Base-by-base conservation (phyloP, 30 jellyfish, hydroid and myxozoan species). In the Turritopsis dohrnii region DNA sequence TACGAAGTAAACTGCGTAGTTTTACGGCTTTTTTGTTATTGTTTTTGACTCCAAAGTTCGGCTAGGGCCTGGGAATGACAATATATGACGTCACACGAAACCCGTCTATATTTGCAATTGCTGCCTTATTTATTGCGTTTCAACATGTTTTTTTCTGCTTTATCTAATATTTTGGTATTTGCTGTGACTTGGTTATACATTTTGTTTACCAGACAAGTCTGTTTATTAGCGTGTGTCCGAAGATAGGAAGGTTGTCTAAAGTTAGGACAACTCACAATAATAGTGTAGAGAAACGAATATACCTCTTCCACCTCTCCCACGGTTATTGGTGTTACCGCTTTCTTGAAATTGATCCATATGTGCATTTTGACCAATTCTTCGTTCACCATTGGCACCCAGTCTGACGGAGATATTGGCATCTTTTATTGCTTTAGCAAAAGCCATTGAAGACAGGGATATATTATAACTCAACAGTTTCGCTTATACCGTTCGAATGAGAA, bases 361-460 rank as follows among this genome's bases (percentile, higher is more conserved):
- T 28, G 94, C 93, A 73, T 82, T 85, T 28, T 90, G 88, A 20
- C 93, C 96, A 74, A 89, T 28, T 23, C 54, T 66, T 30, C 96
- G 72, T 16, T 90, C 52, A 0, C 96, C 96, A 80, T 84, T 82
- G 26, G 85, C 66, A 19, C 79, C 69, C 52, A 88, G 76, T 41
- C 90, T 89, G 29, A 89, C 93, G 3, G 96, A 89, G 71, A 89
- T 29, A 53, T 85, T 82, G 4, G 96, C 96, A 21, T 85, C 96
- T 19, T 54, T 84, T 23, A 89, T 83, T 28, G 96, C 96, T 69
- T 85, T 89, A 71, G 65, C 65, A 84, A 89, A 89, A 4, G 73
- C 85, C 60, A 41, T 41, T 41, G 5, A n/a, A n/a, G n/a, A n/a
- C 13, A 41, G 13, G 9, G 60, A 41, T 41, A 41, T 13, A 3